Evolutionary conservation across 2,888 invertebrate species (phyloP), one percentile per base, ranked within the genome.

Genomic region (Caenorhabditis afra): DNA sequence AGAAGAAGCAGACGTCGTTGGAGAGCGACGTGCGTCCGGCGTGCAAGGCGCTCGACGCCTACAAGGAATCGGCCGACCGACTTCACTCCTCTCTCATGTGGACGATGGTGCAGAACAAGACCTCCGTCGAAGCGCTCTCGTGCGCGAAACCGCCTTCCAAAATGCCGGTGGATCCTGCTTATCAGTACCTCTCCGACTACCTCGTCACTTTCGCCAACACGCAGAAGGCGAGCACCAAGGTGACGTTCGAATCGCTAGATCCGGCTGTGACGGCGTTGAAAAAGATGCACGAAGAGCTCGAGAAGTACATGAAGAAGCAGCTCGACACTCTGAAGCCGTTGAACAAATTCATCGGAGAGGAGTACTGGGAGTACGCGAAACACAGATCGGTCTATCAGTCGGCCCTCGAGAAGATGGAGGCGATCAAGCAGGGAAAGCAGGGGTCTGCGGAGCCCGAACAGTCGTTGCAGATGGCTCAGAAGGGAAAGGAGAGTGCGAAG

Each of bases 351-450:
- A 47, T 66, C n/a, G 47, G 53, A 12, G 66, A 66, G 4, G 55
- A 66, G 35, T 66, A 66, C 12, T 66, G 66, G 66, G 66, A 66
- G 39, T 66, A 35, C 16, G 44, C 47, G 7, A 66, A 57, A 47
- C 47, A 47, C n/a, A 66, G 39, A 14, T n/a, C n/a, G 3, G 14
- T 35, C 22, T 66, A 66, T 37, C 39, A 45, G 7, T 16, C 20
- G 16, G 53, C 52, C 5, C 18, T 66, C 37, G 66, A 66, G 23
- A 66, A 66, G 16, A 37, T 22, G 10, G 66, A 66, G 7, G n/a
- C 29, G 12, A 47, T n/a, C 18, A 7, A 50, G 14, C 50, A 50
- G 55, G 16, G 3, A 16, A 55, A 39, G 18, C 29, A 55, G 20
- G 44, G 53, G 7, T 44, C 55, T 2, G 29, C 47, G 45, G 66